Evolutionary conservation across 2,113 vertebrate genomes (phyloP), one percentile per base, ranked within the genome.

Genomic region (Bubalus kerabau): DNA sequence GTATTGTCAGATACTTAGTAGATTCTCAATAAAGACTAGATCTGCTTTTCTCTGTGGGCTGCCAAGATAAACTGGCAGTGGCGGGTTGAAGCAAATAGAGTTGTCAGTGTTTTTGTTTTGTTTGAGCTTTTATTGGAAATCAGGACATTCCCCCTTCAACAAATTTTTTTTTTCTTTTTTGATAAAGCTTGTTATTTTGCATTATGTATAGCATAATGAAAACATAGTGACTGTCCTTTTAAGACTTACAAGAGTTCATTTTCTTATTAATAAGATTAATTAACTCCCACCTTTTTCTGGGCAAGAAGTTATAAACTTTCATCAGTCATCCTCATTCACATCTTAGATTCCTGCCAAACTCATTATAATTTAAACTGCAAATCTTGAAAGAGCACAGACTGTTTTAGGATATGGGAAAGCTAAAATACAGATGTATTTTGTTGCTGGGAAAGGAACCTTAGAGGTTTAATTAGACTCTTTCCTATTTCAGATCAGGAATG

Each of bases 121-220:
- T 78, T 95, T 94, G 23, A n/a, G 64, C 15, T 84, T 96, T 89
- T 93, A 50, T 76, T 19, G 85, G 54, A 95, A 86, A 78, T 86
- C 60, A 86, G 46, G 67, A 60, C 56, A 82, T 90, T 30, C 5
- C 3, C 7, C 9, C 81, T 59, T 57, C 56, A 95, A 60, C 7
- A 64, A 91, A 56, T 57, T 91, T 95, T 74, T 83, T 74, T 78
- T 28, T 78, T 15, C 74, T 92, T 74, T 89, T 93, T 82, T 14
- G 12, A 43, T 56, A 78, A 94, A 94, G 6, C 43, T 71, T 62
- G 21, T 85, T 90, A 54, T 74, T 95, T 97, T 90, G 43, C 57
- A 59, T 60, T 17, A 36, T 43, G 26, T 89, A 30, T 54, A 92
- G 40, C 1, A 0, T 88, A 87, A 57, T 54, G 91, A 90, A 52